Conservation (phyloP, 2,113 vertebrate species). For the Carlito syrichta region DNA sequence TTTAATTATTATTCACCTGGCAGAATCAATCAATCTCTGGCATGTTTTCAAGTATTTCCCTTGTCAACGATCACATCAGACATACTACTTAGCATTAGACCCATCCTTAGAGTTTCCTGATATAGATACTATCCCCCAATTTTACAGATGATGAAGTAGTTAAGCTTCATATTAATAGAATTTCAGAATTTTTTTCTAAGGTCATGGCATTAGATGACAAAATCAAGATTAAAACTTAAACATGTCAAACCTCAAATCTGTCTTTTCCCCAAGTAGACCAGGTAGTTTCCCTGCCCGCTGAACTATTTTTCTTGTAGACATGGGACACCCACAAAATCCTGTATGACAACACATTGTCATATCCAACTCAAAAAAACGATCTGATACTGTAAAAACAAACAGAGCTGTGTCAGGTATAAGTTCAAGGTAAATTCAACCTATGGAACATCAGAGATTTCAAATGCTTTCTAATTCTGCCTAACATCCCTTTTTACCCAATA, state of each 20-base stretch:
- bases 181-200: conserved; percentile 3
- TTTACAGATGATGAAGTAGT: background rate
- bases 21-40: background rate
- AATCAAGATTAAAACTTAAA: background rate
- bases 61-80: background rate
- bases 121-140: background rate
- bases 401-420: background rate
- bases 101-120: background rate
- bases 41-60: background rate
- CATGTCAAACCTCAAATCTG: background rate
- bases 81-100: background rate
- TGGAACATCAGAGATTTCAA: background rate
- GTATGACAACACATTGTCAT: background rate
- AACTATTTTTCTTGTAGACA: background rate
- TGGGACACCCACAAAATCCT: background rate
- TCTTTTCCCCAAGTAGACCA: background rate
- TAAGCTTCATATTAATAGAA: background rate
- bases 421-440: background rate
- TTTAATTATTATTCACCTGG: background rate
- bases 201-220: background rate
- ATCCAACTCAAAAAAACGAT: background rate
- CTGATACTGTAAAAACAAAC: background rate
- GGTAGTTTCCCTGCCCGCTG: background rate
- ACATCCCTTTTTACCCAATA: background rate
- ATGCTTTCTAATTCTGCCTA: background rate